A percentile compares a stretch with the other conserved stretches of the same genome.
Evolutionary conservation across 2,888 invertebrate genomes (phyloP).

Genomic region (Drosophila tripunctata): DNA sequence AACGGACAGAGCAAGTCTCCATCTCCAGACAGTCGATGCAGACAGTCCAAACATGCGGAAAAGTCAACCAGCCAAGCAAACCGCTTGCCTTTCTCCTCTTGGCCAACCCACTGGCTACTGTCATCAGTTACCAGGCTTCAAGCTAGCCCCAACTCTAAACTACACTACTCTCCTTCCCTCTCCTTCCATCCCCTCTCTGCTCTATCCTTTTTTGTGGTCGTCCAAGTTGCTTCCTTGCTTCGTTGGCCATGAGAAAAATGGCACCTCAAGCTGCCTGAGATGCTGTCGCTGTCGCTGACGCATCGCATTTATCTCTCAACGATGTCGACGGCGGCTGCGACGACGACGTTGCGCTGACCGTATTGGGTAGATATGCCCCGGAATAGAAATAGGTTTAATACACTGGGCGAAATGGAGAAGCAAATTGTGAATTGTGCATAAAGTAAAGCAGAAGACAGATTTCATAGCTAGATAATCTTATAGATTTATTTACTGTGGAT

Average conservation of each 20-base stretch:
- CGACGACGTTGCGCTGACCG: conserved; percentile 16
- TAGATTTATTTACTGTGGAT: too few species aligned
- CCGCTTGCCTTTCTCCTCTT: conserved; percentile 5
- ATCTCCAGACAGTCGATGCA: conserved; percentile 24
- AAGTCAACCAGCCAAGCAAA: conserved; percentile 54
- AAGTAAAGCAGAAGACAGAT: not conserved
- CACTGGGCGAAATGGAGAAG: conserved; percentile 16
- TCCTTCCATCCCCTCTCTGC: not conserved
- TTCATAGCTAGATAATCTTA: too few species aligned
- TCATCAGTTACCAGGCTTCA: conserved; percentile 7
- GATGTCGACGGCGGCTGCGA: conserved; percentile 13
- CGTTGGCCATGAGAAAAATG: conserved; percentile 69
- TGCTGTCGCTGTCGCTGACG: conserved; percentile 30
- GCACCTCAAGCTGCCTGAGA: conserved; percentile 54
- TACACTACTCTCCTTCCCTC: not conserved
- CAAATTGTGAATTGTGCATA: not conserved
- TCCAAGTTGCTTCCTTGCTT: conserved; percentile 37
- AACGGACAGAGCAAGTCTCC: conserved; percentile 9
- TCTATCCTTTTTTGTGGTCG: not conserved
- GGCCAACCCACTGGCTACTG: not conserved
- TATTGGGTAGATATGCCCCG: conserved; percentile 22
- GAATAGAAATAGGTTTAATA: conserved; percentile 15
- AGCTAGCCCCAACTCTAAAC: not conserved
- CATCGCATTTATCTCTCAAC: conserved; percentile 41
- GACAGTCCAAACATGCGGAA: conserved; percentile 58